Evolutionary conservation across 2,888 invertebrate genomes (phyloP), one percentile per base, ranked within the genome.

Genomic region (Microctonus aethiopoides): DNA sequence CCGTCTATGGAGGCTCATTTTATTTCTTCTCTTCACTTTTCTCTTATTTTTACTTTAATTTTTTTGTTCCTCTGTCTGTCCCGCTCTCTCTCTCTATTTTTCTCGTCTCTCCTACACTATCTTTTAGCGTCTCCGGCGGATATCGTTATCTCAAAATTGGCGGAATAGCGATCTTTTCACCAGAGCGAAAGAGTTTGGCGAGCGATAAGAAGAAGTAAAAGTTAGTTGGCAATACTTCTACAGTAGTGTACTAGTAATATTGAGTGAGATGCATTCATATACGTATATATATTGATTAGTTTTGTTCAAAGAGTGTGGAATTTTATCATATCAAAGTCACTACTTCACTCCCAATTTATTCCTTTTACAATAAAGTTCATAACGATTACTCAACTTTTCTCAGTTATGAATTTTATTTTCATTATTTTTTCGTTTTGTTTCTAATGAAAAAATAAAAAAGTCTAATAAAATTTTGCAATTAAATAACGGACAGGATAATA

Each of bases 71-170:
- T 56, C 54, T 66, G 39, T 22, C 51, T 54, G 13, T 29, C 29
- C 32, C 54, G 24, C 66, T 63, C 67, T 63, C 60, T 20, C 51
- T 32, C 39, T 16, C 60, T 51, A 11, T 29, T 51, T 60, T 57
- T 36, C 26, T 16, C 46, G 46, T 5, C 39, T 6, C 13, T 5
- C 3, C 39, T n/a, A 59, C n/a, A 39, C 39, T n/a, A 39, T 52
- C 57, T 62, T 24, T 16, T 39, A 64, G 52, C 24, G 57, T 71
- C 71, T 72, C 68, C 61, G 68, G 52, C 71, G 72, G 74, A 74
- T 75, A 74, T 76, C 72, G 71, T 74, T 75, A 74, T 75, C 72
- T 74, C 67, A 41, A 66, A 68, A 65, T 60, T 73, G 63, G 70
- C 67, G 57, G 57, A 70, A 74, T 76, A 66, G 32, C 57, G 68